Base-by-base conservation (phyloP, 2,113 vertebrate genomes). In the Chunga burmeisteri region DNA sequence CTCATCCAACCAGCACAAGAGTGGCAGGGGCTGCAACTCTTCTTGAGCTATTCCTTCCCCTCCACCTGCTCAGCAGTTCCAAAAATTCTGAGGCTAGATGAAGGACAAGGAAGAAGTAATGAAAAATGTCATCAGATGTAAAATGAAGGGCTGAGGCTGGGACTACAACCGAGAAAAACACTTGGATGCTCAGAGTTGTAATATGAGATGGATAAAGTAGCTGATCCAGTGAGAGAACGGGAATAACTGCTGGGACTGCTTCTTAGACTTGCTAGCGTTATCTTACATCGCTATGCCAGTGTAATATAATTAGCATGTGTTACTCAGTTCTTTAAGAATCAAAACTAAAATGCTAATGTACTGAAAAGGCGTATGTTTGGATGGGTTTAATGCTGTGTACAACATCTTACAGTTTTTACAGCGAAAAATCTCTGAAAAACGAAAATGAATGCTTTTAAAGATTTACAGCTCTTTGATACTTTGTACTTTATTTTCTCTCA, bases 391-490 rank as follows among this genome's bases (percentile, higher is more conserved):
- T 3, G 4, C 50, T 71, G 29, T 58, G 27, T 46, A 77, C 0
- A 3, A 52, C 46, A 67, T 73, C 72, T 78, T 67, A 74, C 34
- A 32, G 15, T 62, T 89, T 83, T 93, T 49, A 67, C 11, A 82
- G 78, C 23, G 40, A 87, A 83, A 86, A 92, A 72, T 40, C 36
- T 65, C 74, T 87, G 67, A 94, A 85, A 94, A 93, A 56, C 1
- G 2, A 81, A 79, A 89, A 61, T 13, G 5, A 36, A 75, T 81
- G 56, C 34, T 93, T 94, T 81, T 79, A 84, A 81, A 79, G 34
- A 53, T 56, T 82, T 91, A 79, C 32, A 81, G 65, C 38, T 56
- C 86, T 97, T 93, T 78, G 65, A 71, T 93, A 93, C 47, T 94
- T 82, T 88, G 13, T 59, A 53, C 44, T 90, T 86, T 71, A 74